Evolutionary conservation across 2,113 vertebrate species (phyloP).

Genomic region (Anhinga rufa): DNA sequence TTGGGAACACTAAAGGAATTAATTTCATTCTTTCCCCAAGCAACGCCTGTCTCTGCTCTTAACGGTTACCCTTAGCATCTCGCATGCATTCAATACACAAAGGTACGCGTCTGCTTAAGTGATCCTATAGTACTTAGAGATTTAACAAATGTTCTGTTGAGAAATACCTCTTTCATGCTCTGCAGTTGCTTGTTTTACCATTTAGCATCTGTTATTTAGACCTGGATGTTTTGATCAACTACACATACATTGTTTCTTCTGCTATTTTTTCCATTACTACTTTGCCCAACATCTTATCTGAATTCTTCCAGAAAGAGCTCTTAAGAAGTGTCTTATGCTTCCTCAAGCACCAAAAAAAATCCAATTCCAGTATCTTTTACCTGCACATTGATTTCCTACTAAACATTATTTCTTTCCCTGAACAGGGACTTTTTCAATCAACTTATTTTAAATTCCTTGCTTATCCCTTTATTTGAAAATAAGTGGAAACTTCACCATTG

Average conservation of each 20-base stretch:
- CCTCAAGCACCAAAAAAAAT: background rate
- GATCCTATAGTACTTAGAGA: background rate
- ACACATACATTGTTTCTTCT: background rate
- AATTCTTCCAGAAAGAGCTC: background rate
- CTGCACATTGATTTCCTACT: background rate
- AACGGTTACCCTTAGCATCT: background rate
- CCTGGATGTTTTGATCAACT: background rate
- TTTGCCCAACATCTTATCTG: background rate
- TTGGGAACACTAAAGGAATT: constrained; percentile 41
- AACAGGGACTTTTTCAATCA: background rate
- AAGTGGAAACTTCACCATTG: background rate
- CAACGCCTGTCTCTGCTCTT: background rate
- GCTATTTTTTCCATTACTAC: background rate
- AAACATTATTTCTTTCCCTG: background rate
- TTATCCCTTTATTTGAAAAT: background rate
- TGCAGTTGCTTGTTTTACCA: background rate
- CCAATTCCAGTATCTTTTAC: background rate
- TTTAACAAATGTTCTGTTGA: background rate
- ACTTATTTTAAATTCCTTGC: background rate
- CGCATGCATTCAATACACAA: background rate
- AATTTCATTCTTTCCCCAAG: constrained; percentile 28
- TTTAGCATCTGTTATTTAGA: background rate
- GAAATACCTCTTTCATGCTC: background rate
- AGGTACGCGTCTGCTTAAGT: background rate
- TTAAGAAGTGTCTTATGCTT: background rate